Percentiles rank a stretch among this genome's conserved stretches.
Evolutionary conservation across 2,888 invertebrate genomes (phyloP).

Genomic region (Parascotia fuliginaria): DNA sequence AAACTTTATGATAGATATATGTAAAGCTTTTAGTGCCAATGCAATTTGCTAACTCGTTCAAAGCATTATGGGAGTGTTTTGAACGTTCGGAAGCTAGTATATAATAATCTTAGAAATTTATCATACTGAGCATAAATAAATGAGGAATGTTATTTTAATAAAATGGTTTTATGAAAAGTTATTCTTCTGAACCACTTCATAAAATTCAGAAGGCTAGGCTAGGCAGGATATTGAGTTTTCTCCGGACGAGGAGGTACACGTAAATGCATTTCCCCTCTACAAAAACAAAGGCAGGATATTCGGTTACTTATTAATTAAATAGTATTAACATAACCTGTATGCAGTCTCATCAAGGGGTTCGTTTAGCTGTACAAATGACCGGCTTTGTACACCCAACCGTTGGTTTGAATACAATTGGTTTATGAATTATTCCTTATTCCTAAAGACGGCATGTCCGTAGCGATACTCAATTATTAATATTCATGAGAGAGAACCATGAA

Average conservation of each 20-base stretch:
- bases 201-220: too few relatives aligned
- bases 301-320: slow-evolving; percentile 4
- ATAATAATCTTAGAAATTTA: too few relatives aligned
- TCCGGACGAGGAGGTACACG: too few relatives aligned
- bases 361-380: slow-evolving; percentile 2
- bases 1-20: not conserved
- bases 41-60: slow-evolving; percentile 7
- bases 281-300: too few relatives aligned
- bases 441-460: slow-evolving; percentile 51
- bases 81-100: too few relatives aligned
- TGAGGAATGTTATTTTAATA: too few relatives aligned
- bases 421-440: slow-evolving; percentile 54
- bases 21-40: slow-evolving; percentile 5
- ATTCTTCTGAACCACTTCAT: too few relatives aligned
- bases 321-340: not conserved
- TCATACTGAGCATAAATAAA: too few relatives aligned
- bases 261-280: too few relatives aligned
- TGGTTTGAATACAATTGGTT: slow-evolving; percentile 42
- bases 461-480: slow-evolving; percentile 60
- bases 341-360: slow-evolving; percentile 7
- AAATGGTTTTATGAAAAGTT: too few relatives aligned
- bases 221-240: too few relatives aligned
- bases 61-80: not conserved
- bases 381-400: slow-evolving; percentile 11
- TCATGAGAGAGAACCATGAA: slow-evolving; percentile 53